phyloP scores from a whole-genome alignment of 1,140 invertebrate genomes.

The Homarus americanus region DNA sequence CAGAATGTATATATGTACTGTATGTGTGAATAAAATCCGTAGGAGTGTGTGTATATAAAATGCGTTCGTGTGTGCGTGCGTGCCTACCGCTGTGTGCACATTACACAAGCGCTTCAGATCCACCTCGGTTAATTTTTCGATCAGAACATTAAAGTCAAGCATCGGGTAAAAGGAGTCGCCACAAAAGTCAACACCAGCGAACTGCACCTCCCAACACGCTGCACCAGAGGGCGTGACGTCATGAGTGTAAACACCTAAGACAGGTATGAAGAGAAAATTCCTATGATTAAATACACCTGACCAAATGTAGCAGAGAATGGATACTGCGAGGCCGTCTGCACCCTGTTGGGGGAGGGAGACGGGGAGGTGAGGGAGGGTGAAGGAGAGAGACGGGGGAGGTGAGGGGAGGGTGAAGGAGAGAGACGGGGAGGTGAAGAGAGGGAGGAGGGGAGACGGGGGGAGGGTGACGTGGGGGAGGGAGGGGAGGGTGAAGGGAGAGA shows the following conservation, averaged over 20 bases:
- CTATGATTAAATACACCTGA: constrained; percentile 40
- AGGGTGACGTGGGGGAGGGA: background rate
- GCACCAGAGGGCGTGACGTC: constrained; percentile 4
- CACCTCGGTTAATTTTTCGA: no score
- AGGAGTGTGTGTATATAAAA: no score
- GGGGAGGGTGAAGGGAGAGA: background rate
- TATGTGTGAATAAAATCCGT: no score
- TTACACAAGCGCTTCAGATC: no score
- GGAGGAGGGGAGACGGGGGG: background rate
- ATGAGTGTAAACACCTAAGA: constrained; percentile 34
- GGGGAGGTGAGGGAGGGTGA: background rate
- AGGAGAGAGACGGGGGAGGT: background rate
- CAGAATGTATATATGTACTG: no score
- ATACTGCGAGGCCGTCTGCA: background rate
- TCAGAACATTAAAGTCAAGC: no score
- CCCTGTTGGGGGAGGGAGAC: background rate
- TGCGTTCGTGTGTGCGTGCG: no score
- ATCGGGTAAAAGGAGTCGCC: no score
- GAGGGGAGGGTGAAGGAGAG: constrained; percentile 4
- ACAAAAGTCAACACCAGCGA: no score
- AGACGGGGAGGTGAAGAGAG: constrained; percentile 9
- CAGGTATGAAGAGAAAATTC: constrained; percentile 15
- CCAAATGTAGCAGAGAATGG: constrained; percentile 30
- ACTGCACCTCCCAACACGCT: no score
- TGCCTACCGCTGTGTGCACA: no score